Evolutionary conservation across 2,797 vertebrate species (phyloP), one percentile per base, ranked within the genome.

Genomic region (Psittacula echo): DNA sequence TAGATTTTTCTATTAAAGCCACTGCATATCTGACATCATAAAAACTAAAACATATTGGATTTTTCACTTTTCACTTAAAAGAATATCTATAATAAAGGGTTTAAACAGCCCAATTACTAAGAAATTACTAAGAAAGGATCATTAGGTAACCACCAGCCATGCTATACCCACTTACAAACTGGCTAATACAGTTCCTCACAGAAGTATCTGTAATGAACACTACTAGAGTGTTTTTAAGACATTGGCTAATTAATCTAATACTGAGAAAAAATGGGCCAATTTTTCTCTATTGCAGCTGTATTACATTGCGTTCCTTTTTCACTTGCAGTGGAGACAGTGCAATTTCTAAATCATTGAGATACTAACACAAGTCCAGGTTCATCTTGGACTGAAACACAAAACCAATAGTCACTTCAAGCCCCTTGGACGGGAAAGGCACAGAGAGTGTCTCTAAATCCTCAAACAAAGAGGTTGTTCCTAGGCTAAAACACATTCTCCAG

Each of bases 391-490:
- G 29, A 79, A 93, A 51, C 8, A 45, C n/a, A 56, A 29, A 78
- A 81, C 23, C 22, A 34, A 22, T 22, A 34, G 20, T 27, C 17
- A 4, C 2, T 2, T 27, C 22, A 1, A 6, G 4, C 73, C 7
- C 26, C 45, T 37, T 11, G 20, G 27, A 71, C 0, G 0, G 15
- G 27, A 11, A 48, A 20, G 0, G 3, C 30, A 42, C 44, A 62
- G 14, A 72, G 32, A 47, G 5, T 2, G 3, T 42, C 23, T 56
- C 51, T 37, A 74, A 90, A 75, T 47, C 41, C 61, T 74, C 34
- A 34, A 88, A n/a, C 0, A 1, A 77, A 80, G 27, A 47, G 11
- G 20, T 54, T 37, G 10, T 10, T 94, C 51, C 50, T 32, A 23
- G 42, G 24, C 44, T 66, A 44, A 90, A 88, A 79, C 13, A 39